A percentile compares a stretch with the other conserved stretches of the same genome.
phyloP scores from a whole-genome alignment of 2,888 invertebrate species.

The Bimastos eiseni region DNA sequence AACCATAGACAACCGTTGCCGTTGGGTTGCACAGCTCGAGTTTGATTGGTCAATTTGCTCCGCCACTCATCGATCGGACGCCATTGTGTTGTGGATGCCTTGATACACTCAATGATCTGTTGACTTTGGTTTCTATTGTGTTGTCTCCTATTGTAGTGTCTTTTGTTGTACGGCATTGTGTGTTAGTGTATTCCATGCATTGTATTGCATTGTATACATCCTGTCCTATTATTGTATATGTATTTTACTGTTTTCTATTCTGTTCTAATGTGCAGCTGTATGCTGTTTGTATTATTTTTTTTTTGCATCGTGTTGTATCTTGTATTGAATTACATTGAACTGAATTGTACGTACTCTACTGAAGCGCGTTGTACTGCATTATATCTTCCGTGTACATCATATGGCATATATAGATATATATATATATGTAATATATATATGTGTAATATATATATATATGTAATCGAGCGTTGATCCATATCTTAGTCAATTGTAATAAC shows the following conservation, averaged over 20 bases:
- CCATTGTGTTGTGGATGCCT: not conserved
- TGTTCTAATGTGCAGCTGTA: too few species aligned
- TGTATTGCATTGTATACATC: not conserved
- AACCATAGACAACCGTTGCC: not conserved
- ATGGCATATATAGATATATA: too few species aligned
- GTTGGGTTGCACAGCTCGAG: not conserved
- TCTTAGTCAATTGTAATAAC: not conserved
- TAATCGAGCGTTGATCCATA: not conserved
- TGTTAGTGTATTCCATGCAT: not conserved
- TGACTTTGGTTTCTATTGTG: not conserved
- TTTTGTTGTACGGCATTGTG: not conserved
- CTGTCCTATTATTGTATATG: too few species aligned
- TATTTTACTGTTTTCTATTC: not conserved
- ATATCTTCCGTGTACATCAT: not conserved
- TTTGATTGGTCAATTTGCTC: too few species aligned
- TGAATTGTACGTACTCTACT: too few species aligned
- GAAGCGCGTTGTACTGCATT: too few species aligned
- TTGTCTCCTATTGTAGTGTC: not conserved
- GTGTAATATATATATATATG: too few species aligned
- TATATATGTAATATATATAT: too few species aligned
- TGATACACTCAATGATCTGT: not conserved
- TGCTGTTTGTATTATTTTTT: too few species aligned
- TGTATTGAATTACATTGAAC: not conserved
- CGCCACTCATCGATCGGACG: not conserved
- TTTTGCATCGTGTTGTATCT: not conserved